Base-by-base conservation (phyloP, 2,113 vertebrate species). In the Oplegnathus fasciatus region DNA sequence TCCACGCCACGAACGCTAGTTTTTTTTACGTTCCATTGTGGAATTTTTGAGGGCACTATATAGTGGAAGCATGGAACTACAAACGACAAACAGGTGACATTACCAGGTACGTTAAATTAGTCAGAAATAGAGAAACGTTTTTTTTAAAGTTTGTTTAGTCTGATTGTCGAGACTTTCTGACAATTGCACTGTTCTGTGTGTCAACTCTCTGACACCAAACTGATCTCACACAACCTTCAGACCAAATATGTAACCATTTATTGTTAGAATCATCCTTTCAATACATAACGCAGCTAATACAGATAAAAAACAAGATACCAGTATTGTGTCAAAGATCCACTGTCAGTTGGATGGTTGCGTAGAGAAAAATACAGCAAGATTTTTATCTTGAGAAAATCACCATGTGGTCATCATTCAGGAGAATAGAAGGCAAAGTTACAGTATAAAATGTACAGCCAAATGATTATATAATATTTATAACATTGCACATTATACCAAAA, bases 361-460 rank as follows among this genome's bases (percentile, higher is more conserved):
- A 34, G 75, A 81, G 40, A 87, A 86, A 89, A 86, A 91, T 86
- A 84, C 69, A 85, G 55, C 57, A 87, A 68, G 64, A 55, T 58
- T 73, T 69, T 46, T 57, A 64, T 76, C 75, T 75, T 55, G 37
- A 80, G 18, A 80, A 80, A 84, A 81, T 44, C 40, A 44, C 52
- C 48, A 50, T 73, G 66, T 80, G 61, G 77, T 86, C 73, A 76
- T 71, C 60, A 83, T 85, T 50, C 75, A 86, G 80, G 62, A 78
- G 48, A 60, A 80, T 28, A 79, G 44, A 91, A 88, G 81, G 84
- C 75, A 78, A 82, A 91, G 74, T 85, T 71, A 48, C 80, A 74
- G 76, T 88, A 90, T 77, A 89, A 96, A 95, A 95, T 95, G 88
- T 95, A 95, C 95, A 96, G 90, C 93, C 91, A 86, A 64, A 28